phyloP scores from a whole-genome alignment of 2,888 invertebrate genomes.

The Orchesellides sinensis region DNA sequence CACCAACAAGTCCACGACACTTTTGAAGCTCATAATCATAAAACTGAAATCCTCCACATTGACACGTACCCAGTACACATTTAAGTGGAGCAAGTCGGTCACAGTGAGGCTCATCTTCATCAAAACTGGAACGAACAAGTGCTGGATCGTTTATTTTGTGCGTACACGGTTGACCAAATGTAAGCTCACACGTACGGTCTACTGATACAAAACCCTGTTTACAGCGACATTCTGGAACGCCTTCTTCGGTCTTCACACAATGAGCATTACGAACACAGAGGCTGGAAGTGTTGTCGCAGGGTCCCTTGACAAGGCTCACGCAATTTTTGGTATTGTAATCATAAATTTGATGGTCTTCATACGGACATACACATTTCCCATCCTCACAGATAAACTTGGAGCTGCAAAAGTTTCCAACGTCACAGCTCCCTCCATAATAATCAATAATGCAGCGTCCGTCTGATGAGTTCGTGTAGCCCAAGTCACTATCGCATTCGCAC shows the following conservation, averaged over 20 bases:
- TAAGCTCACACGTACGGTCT: constrained; percentile 32
- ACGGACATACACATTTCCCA: constrained; percentile 37
- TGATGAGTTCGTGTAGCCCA: constrained; percentile 22
- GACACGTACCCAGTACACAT: constrained; percentile 43
- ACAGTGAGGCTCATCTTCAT: constrained; percentile 23
- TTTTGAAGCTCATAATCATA: constrained; percentile 46
- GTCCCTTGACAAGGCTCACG: constrained; percentile 35
- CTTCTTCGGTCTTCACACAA: constrained; percentile 36
- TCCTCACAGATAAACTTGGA: constrained; percentile 29
- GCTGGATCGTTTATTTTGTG: neutral
- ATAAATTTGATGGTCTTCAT: constrained; percentile 43
- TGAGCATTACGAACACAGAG: constrained; percentile 35
- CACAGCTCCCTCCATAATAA: constrained; percentile 48
- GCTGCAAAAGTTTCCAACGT: constrained; percentile 9
- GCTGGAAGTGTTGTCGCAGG: constrained; percentile 32
- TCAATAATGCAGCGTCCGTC: constrained; percentile 37
- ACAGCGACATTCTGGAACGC: constrained; percentile 30
- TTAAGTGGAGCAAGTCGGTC: constrained; percentile 39
- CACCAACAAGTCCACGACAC: constrained; percentile 36
- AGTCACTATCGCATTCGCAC: constrained; percentile 32
- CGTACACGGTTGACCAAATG: constrained; percentile 46
- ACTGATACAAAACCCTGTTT: constrained; percentile 26
- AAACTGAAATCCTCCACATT: constrained; percentile 52
- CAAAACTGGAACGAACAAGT: no score
- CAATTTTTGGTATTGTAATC: constrained; percentile 23